A percentile compares a stretch with the other conserved stretches of the same genome.
These are phyloP conservation scores for Terrapene triunguis DNA, from an alignment of 2,113 vertebrate species.

Conservation along the genomic window DNA sequence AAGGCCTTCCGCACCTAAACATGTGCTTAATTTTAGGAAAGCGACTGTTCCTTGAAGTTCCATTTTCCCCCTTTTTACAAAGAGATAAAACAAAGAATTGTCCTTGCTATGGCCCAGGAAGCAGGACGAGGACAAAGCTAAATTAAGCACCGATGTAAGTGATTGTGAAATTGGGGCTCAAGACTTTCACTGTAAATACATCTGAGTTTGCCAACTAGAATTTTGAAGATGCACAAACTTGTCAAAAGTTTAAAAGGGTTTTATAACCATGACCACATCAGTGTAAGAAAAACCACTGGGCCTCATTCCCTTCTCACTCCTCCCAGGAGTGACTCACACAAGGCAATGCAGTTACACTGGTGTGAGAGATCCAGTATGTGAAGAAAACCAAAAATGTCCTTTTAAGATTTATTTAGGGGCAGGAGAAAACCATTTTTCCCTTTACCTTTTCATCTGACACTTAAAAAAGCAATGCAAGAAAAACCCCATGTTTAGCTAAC, in stretches of 20 bases:
- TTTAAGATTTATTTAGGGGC: background rate
- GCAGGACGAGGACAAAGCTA: background rate
- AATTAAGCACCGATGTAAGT: background rate
- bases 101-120: background rate
- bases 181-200: background rate
- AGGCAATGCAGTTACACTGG: background rate
- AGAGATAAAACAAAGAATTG: background rate
- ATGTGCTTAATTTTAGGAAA: background rate
- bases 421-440: background rate
- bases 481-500: background rate
- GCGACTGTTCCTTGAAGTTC: background rate
- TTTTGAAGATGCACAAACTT: conserved; percentile 8
- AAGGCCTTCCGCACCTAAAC: background rate
- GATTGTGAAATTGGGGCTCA: background rate
- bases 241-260: background rate
- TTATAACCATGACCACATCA: background rate
- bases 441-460: background rate
- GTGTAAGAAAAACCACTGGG: background rate
- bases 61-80: background rate
- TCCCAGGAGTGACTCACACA: conserved; percentile 12
- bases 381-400: background rate
- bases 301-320: background rate
- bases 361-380: background rate
- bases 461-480: background rate
- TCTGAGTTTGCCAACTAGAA: background rate